A percentile compares a stretch with the other conserved stretches of the same genome.
Evolutionary conservation across 2,888 invertebrate genomes (phyloP).

Genomic region (Dastarcus helophoroides): DNA sequence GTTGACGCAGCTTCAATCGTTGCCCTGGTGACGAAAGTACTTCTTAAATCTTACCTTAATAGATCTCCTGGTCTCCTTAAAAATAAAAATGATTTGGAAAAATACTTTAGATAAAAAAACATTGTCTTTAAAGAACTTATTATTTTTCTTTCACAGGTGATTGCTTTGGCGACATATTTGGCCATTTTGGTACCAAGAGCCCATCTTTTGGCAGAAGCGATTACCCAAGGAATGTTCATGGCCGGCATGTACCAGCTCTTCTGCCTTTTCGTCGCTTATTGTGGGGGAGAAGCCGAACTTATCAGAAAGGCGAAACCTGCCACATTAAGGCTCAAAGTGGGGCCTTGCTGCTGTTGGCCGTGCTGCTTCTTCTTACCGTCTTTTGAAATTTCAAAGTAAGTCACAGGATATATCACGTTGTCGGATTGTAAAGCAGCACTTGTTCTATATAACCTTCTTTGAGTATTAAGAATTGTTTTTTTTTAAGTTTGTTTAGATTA

Average conservation of each 20-base stretch:
- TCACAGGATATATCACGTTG: no score
- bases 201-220: slow-evolving; percentile 55
- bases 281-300: slow-evolving; percentile 49
- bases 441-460: no score
- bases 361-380: slow-evolving; percentile 49
- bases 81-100: no score
- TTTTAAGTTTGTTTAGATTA: no score
- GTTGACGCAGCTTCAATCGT: no score
- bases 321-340: slow-evolving; percentile 47
- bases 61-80: no score
- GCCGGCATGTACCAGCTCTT: slow-evolving; percentile 58
- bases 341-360: slow-evolving; percentile 67
- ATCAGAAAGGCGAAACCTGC: slow-evolving; percentile 46
- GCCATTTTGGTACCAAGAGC: slow-evolving; percentile 50
- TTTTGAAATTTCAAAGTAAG: slow-evolving; percentile 45
- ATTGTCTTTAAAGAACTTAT: slow-evolving; percentile 4
- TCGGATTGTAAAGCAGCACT: no score
- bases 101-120: no score
- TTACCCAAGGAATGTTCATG: slow-evolving; percentile 59
- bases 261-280: slow-evolving; percentile 52
- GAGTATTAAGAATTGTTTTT: no score
- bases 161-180: slow-evolving; percentile 45
- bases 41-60: no score
- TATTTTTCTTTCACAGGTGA: slow-evolving; percentile 41
- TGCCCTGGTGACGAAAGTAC: no score